Evolutionary conservation across 2,888 invertebrate genomes (phyloP).

Genomic region (Aethes cnicana): DNA sequence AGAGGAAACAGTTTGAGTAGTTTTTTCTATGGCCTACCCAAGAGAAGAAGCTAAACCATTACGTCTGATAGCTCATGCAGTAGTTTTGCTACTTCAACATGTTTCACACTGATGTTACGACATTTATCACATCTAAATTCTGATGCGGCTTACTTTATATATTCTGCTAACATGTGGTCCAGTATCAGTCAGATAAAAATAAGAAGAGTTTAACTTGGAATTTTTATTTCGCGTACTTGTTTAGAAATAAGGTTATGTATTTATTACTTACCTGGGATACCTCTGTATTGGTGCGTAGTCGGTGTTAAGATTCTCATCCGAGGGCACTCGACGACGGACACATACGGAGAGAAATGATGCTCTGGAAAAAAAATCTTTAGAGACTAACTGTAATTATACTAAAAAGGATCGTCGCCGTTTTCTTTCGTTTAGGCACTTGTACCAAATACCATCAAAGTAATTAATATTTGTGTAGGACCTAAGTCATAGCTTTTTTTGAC

Average conservation of each 20-base stretch:
- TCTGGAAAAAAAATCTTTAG: conserved; percentile 55
- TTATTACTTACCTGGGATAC: conserved; percentile 84
- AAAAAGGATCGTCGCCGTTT: too few species aligned
- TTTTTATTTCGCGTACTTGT: background rate
- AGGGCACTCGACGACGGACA: conserved; percentile 92
- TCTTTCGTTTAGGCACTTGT: too few species aligned
- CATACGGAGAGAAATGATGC: conserved; percentile 92
- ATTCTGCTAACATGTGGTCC: conserved; percentile 28
- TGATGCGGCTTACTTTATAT: conserved; percentile 28
- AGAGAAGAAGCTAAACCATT: background rate
- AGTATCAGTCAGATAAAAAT: conserved; percentile 30
- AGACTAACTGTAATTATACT: too few species aligned
- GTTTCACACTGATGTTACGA: conserved; percentile 15
- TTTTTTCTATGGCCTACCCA: background rate
- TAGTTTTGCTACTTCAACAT: conserved; percentile 5
- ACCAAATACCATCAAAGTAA: too few species aligned
- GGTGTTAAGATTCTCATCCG: conserved; percentile 92
- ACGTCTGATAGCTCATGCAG: conserved; percentile 1
- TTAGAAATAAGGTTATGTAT: background rate
- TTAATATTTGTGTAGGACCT: too few species aligned
- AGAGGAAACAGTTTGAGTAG: background rate
- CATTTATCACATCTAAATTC: conserved; percentile 27
- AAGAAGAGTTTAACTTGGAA: conserved; percentile 10
- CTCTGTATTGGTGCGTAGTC: conserved; percentile 92
- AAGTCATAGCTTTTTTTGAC: too few species aligned